Evolutionary conservation across 2,113 vertebrate species (phyloP), one percentile per base, ranked within the genome.

Genomic region (Sisor rabdophorus): DNA sequence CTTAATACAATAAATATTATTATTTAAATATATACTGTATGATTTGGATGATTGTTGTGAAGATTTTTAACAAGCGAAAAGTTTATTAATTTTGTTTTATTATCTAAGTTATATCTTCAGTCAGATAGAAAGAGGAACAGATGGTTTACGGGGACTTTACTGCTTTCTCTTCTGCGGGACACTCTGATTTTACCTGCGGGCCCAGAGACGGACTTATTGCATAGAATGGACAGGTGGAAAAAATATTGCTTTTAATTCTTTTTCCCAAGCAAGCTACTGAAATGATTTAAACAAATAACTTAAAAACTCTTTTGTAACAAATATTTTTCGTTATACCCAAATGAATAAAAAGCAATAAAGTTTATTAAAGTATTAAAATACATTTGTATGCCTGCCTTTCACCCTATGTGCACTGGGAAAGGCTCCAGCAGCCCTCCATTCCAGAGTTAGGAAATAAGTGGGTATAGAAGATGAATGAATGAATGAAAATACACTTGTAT

Each of bases 171-270:
- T 84, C 79, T 98, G 75, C 90, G 85, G 64, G 85, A 93, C 75
- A 91, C 91, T 11, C 86, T 98, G 24, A 82, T 75, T 79, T 92
- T 98, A 82, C 93, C 95, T 77, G 90, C 94, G 85, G 95, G 93
- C 40, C 91, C 91, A 20, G 91, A 96, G 85, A 96, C 95, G 0
- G 94, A 98, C 85, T 87, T 98, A 79, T 91, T 98, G 36, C 91
- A 94, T 73, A 89, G 88, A 36, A 94, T 95, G 82, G 96, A 98
- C 80, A 94, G 92, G 96, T 98, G 71, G 90, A 90, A 54, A 26
- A 40, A 3, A 11, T 13, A 30, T 19, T 17, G 40, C 9, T 36
- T 32, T 20, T n/a, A n/a, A 11, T 36, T 20, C 20, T 32, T 16
- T 16, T n/a, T n/a, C 55, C n/a, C 11, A n/a, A 58, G 9, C 40